Percentiles rank a stretch among this genome's conserved stretches.
Evolutionary conservation across 2,113 vertebrate species (phyloP).

Genomic region (Ceratotherium simum): DNA sequence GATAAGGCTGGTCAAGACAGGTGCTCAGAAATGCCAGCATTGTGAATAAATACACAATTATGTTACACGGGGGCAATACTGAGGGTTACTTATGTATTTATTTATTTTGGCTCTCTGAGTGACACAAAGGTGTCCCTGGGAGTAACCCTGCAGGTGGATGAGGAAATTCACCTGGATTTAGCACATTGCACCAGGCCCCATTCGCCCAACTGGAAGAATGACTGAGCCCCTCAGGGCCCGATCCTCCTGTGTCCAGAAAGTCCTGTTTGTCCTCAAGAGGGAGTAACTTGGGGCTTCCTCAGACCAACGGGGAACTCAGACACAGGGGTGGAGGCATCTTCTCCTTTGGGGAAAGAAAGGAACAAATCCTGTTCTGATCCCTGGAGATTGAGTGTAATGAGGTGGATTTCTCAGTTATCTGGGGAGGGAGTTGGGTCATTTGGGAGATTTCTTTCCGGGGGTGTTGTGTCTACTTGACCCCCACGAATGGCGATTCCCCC

Average conservation of each 20-base stretch:
- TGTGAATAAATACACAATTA: slow-evolving; percentile 23
- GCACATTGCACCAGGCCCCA: fast-evolving
- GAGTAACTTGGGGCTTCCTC: neutral
- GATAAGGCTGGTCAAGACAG: slow-evolving; percentile 75
- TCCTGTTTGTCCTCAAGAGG: neutral
- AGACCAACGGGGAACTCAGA: neutral
- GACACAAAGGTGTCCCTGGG: neutral
- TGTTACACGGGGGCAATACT: fast-evolving
- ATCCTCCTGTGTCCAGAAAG: neutral
- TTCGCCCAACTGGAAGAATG: fast-evolving
- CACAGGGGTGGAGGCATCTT: neutral
- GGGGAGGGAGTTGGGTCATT: neutral
- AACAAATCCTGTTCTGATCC: neutral
- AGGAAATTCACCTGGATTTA: neutral
- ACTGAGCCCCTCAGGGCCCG: fast-evolving
- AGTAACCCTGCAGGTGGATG: neutral
- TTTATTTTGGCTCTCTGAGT: neutral
- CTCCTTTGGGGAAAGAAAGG: neutral
- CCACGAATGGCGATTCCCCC: fast-evolving
- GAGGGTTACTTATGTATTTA: neutral
- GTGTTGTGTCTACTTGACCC: neutral
- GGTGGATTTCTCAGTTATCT: neutral
- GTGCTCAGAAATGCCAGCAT: slow-evolving; percentile 63
- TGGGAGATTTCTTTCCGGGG: neutral
- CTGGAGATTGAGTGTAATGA: neutral